Base-by-base conservation (phyloP, 2,113 vertebrate species). In the Misgurnus anguillicaudatus region DNA sequence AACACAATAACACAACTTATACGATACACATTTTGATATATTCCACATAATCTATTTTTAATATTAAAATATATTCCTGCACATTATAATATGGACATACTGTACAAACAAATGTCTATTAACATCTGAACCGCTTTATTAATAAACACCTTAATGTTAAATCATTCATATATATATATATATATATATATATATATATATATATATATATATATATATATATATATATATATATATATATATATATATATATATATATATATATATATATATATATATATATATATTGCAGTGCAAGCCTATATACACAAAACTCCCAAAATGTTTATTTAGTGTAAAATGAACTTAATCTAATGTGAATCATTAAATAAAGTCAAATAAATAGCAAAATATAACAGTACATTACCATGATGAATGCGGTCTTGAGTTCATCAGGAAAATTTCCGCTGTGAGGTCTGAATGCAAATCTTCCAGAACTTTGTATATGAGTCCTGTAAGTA, bases 381-480 rank as follows among this genome's bases (percentile, higher is more conserved):
- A 1, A 13, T 62, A 5, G 14, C 5, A n/a, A 16, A 55, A 16
- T 6, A 55, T 17, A 17, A 55, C 0, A 19, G 38, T 86, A 90
- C 88, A 36, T 91, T 90, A 93, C 92, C 92, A 91, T 93, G 45
- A 73, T 89, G 41, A 78, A 76, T 6, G 16, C 62, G 64, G 85
- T 75, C 80, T 75, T 87, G 55, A 85, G 85, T 71, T 88, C 82
- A 86, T 84, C 78, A 82, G 78, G 85, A 89, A 83, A 67, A 75
- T 80, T 72, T 87, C 62, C 77, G 63, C 79, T 77, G 79, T 70
- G 0, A 51, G 78, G 79, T 72, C 83, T 73, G n/a, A 47, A 85
- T 87, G 84, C 84, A 89, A 89, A 85, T 85, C 11, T 63, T 69
- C 78, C 51, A 55, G 42, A 77, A 77, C 64, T 41, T 24, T 73